phyloP scores from a whole-genome alignment of 1,140 invertebrate species.

The Papilio glaucus region DNA sequence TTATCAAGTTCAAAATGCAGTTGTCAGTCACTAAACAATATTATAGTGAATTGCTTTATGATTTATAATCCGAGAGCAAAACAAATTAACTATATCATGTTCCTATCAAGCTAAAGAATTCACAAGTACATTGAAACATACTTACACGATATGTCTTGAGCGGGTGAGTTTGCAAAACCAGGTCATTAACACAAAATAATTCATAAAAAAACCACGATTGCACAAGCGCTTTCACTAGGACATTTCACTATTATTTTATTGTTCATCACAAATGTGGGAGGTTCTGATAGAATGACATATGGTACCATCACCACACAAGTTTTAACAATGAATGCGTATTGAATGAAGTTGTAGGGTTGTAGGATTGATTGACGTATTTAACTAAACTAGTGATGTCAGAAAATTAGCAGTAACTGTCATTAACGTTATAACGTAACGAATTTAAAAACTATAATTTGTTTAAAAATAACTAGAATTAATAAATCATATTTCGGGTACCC shows the following conservation, averaged over 20 bases:
- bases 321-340: slow-evolving; percentile 31
- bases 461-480: too few species aligned
- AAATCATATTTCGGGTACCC: too few species aligned
- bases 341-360: slow-evolving; percentile 19
- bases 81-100: not conserved
- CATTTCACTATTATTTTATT: slow-evolving; percentile 20
- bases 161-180: not conserved
- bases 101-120: not conserved
- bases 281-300: slow-evolving; percentile 16
- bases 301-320: slow-evolving; percentile 14
- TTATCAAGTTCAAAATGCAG: not conserved
- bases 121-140: not conserved
- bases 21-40: not conserved
- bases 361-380: not conserved
- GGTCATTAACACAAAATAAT: slow-evolving; percentile 25
- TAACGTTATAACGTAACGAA: too few species aligned
- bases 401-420: not conserved
- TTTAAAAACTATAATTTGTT: too few species aligned
- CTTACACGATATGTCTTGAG: slow-evolving; percentile 32
- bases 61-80: not conserved
- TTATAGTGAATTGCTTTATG: not conserved
- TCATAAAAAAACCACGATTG: slow-evolving; percentile 24
- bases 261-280: slow-evolving; percentile 24
- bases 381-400: slow-evolving; percentile 10
- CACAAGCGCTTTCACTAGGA: slow-evolving; percentile 10